Evolutionary conservation across 2,888 invertebrate genomes (phyloP).

Genomic region (Leptinotarsa tumamoca): DNA sequence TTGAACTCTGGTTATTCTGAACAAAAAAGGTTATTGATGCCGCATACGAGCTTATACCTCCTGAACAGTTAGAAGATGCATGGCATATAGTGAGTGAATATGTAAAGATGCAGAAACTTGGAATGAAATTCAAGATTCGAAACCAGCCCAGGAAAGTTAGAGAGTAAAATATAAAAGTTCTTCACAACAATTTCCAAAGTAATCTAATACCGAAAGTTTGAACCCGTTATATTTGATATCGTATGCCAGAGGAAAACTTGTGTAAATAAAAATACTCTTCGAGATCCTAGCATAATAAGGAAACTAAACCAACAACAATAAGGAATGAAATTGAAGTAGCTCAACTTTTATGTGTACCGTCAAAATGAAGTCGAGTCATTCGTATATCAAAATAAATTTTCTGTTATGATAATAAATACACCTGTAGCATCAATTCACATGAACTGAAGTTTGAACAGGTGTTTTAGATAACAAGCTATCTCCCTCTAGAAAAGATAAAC

Average conservation of each 20-base stretch:
- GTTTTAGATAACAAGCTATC: no score
- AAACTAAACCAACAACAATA: slow-evolving; percentile 36
- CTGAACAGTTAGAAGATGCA: slow-evolving; percentile 31
- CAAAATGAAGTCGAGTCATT: slow-evolving; percentile 35
- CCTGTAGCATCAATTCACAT: neutral
- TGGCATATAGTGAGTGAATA: slow-evolving; percentile 35
- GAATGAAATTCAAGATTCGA: slow-evolving; percentile 38
- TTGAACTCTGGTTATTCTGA: neutral
- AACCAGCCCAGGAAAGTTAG: slow-evolving; percentile 42
- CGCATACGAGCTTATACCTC: slow-evolving; percentile 26
- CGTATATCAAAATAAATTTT: slow-evolving; percentile 26
- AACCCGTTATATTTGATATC: slow-evolving; percentile 53
- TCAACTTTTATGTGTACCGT: slow-evolving; percentile 38
- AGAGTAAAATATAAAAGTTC: slow-evolving; percentile 51
- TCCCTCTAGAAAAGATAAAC: no score
- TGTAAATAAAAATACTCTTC: slow-evolving; percentile 53
- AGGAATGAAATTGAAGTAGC: slow-evolving; percentile 34
- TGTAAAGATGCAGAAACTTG: slow-evolving; percentile 41
- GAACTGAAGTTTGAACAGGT: no score
- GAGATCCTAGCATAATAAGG: slow-evolving; percentile 40
- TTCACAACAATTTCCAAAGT: slow-evolving; percentile 52
- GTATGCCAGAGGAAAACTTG: slow-evolving; percentile 48
- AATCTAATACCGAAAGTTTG: slow-evolving; percentile 53
- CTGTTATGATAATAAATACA: neutral
- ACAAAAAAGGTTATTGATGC: neutral